Base-by-base conservation (phyloP, 2,113 vertebrate species). In the Oceanodroma tethys region DNA sequence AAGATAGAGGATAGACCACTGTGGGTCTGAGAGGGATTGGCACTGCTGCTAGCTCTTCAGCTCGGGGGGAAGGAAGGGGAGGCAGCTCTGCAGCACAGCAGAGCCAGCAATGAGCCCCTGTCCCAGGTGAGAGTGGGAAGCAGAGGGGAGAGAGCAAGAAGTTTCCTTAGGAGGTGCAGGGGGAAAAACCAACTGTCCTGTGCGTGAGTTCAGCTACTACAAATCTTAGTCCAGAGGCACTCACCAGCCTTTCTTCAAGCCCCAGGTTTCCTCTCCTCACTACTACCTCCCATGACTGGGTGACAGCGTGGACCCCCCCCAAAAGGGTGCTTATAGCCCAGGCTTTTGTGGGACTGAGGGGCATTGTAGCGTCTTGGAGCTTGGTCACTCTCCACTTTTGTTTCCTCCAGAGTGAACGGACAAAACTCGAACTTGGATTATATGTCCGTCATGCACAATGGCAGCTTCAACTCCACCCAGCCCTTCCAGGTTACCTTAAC, bases 401-500 rank as follows among this genome's bases (percentile, higher is more conserved):
- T 30, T 72, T 70, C 71, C 78, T 79, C 13, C 88, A 98, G 98
- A 27, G 97, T 97, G 81, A 48, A 58, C 0, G 94, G 96, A 25
- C 80, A 97, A 3, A 73, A 89, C n/a, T 55, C 93, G 0, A 34
- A 81, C 72, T n/a, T 97, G 48, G 66, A 92, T 11, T 97, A 94
- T 5, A 6, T 65, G 59, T 15, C 7, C 6, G 2, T 97, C 34
- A 90, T 2, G n/a, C 93, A 96, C 70, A 81, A 95, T 0, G 95
- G 97, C 52, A 56, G 2, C 55, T 91, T 97, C 76, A 86, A 45
- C 52, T 56, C 53, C 53, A 53, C 30, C 22, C 95, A 88, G 63
- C 63, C 95, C 88, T 90, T 81, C 63, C 96, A 95, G 63, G 85
- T 93, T 7, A 97, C 97, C 78, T 60, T 95, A 70, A 95, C 80